Conservation (phyloP, 1,140 invertebrate genomes). For the Euwallacea similis region DNA sequence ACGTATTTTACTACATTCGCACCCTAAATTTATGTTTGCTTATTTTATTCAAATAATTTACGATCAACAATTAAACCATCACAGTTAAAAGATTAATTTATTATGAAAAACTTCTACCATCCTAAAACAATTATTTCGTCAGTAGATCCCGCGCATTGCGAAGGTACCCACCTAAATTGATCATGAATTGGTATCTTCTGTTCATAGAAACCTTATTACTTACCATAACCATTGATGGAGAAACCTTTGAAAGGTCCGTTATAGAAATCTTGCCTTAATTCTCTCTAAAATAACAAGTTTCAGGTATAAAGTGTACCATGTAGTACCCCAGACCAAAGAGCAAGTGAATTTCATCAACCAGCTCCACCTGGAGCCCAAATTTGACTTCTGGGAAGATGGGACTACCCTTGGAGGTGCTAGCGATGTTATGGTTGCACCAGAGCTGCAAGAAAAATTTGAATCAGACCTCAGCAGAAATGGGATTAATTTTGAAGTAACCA, state of each 20-base stretch:
- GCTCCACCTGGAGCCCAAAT: constrained; percentile 5
- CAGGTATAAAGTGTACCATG: constrained; percentile 37
- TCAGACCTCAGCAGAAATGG: constrained; percentile 15
- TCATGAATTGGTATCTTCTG: no score
- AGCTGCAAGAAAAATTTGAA: constrained; percentile 34
- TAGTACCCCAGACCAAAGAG: constrained; percentile 11
- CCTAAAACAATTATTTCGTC: no score
- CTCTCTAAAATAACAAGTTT: not conserved
- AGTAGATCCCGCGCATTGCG: no score
- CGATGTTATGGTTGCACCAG: constrained; percentile 39
- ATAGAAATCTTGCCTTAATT: not conserved
- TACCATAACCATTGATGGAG: not conserved
- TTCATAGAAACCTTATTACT: not conserved
- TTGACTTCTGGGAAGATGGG: constrained; percentile 37
- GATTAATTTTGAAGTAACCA: constrained; percentile 31
- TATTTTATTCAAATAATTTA: no score
- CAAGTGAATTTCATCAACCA: constrained; percentile 3
- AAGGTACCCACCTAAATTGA: no score
- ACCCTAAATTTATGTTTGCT: no score
- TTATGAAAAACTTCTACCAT: no score
- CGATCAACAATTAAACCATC: no score
- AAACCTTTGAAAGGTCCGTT: not conserved
- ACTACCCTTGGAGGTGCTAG: constrained; percentile 16
- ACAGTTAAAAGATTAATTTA: no score
- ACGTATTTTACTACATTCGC: no score